Evolutionary conservation across 2,797 vertebrate genomes (phyloP).

Genomic region (Alca torda): DNA sequence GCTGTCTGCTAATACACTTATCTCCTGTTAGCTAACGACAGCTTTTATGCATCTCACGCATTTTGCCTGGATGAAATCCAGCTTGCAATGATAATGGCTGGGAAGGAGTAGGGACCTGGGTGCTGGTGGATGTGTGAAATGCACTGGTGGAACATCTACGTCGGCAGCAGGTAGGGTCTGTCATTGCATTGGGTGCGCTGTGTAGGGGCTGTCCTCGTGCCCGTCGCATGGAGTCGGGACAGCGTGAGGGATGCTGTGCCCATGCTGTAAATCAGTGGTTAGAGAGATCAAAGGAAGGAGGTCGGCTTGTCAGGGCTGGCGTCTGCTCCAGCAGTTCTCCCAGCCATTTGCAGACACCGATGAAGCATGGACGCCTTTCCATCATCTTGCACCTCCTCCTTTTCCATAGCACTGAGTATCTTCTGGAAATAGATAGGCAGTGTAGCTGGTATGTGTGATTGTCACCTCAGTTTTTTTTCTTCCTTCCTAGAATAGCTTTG

Average conservation of each 20-base stretch:
- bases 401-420: not conserved
- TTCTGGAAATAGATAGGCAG: not conserved
- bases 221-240: accelerated
- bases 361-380: accelerated
- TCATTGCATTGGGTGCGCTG: accelerated
- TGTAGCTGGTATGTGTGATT: not conserved
- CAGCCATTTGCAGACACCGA: not conserved
- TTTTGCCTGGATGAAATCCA: not conserved
- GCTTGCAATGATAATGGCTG: not conserved
- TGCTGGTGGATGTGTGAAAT: not conserved
- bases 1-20: not conserved
- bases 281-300: not conserved
- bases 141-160: not conserved
- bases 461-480: not conserved
- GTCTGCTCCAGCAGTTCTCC: not conserved
- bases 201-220: accelerated
- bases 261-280: not conserved
- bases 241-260: accelerated
- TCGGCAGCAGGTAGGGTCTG: not conserved
- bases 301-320: not conserved
- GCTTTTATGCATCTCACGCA: not conserved
- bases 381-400: not conserved
- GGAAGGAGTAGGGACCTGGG: not conserved
- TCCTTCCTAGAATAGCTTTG: not conserved
- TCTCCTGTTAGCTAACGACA: not conserved